Evolutionary conservation across 2,113 vertebrate species (phyloP).

Genomic region (Cercopithecus mona): DNA sequence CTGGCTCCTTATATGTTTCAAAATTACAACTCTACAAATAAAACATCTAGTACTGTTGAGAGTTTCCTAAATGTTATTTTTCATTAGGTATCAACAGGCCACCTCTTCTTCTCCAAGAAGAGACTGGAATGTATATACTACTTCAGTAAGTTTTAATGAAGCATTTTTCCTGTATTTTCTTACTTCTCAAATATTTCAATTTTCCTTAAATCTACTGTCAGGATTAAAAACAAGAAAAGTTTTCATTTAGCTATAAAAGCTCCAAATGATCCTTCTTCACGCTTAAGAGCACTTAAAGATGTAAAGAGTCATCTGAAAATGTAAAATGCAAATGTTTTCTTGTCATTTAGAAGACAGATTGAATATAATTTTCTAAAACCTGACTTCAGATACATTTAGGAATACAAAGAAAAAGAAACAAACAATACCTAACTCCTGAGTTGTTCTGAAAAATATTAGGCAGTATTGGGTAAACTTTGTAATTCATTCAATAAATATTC

Average conservation of each 20-base stretch:
- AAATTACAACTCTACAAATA: conserved; percentile 3
- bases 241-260: not conserved
- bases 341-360: conserved; percentile 29
- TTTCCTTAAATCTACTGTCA: conserved; percentile 17
- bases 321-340: conserved; percentile 39
- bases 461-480: not conserved
- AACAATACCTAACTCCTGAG: not conserved
- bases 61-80: conserved; percentile 24
- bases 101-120: conserved; percentile 1
- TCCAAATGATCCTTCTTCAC: not conserved
- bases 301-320: conserved; percentile 28
- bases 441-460: not conserved
- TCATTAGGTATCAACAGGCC: not conserved
- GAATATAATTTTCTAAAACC: conserved; percentile 7
- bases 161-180: not conserved
- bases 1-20: not conserved
- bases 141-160: conserved; percentile 12
- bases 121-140: not conserved
- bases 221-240: not conserved
- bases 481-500: conserved; percentile 49
- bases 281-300: not conserved
- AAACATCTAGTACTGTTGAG: not conserved
- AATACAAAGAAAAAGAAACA: not conserved
- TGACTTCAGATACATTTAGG: not conserved
- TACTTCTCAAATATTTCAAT: not conserved